Evolutionary conservation across 2,797 vertebrate genomes (phyloP).

Genomic region (Neosilurus hyrtlii): DNA sequence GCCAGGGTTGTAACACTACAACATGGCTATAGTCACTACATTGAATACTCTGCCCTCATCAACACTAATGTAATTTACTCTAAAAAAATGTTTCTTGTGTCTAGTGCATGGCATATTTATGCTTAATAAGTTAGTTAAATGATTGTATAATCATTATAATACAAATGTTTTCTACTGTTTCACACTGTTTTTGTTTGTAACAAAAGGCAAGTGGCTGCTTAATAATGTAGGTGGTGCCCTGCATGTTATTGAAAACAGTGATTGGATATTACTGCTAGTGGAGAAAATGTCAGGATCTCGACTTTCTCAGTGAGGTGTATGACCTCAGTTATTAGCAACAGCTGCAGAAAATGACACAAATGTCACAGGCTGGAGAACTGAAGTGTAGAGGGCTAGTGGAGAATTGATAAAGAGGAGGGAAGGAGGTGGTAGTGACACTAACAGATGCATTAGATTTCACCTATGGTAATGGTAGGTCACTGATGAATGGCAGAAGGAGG

Average conservation of each 20-base stretch:
- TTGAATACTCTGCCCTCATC: neutral
- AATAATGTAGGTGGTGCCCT: conserved; percentile 59
- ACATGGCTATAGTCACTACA: neutral
- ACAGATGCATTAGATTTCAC: conserved; percentile 51
- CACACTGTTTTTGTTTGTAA: conserved; percentile 40
- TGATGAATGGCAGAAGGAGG: conserved; percentile 31
- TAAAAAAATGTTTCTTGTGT: neutral
- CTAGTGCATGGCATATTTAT: neutral
- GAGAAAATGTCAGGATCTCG: conserved; percentile 58
- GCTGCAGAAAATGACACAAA: conserved; percentile 56
- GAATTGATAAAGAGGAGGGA: conserved; percentile 44
- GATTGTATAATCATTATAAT: neutral
- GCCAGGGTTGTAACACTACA: neutral
- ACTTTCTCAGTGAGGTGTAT: conserved; percentile 49
- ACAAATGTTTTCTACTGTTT: neutral
- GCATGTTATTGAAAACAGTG: conserved; percentile 58
- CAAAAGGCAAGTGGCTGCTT: conserved; percentile 57
- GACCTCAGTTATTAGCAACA: conserved; percentile 59
- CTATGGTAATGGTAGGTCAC: conserved; percentile 55
- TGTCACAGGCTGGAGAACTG: conserved; percentile 49
- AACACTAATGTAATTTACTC: conserved; percentile 10
- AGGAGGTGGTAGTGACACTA: conserved; percentile 29
- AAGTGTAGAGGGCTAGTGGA: conserved; percentile 38
- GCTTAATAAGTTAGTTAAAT: conserved; percentile 3
- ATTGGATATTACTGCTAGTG: conserved; percentile 58